Evolutionary conservation across 2,797 vertebrate species (phyloP), one percentile per base, ranked within the genome.

Genomic region (Takifugu ocellatus): DNA sequence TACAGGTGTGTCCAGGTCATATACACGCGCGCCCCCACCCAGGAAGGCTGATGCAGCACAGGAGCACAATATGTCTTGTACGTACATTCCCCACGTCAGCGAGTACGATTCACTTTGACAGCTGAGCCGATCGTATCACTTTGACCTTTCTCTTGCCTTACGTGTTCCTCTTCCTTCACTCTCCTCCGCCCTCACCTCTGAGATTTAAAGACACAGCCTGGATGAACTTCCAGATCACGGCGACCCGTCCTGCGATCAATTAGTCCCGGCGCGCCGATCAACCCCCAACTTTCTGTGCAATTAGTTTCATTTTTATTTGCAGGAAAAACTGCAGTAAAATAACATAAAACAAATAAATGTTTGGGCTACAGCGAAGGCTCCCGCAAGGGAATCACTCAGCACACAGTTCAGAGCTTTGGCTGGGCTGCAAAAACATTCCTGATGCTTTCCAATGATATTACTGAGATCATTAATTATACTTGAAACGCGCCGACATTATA

Each of bases 391-490:
- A 72, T 77, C 63, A 61, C 62, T 74, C 63, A 7, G 45, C 72
- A 61, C 70, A 79, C 63, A 72, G 70, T 57, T 74, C 59, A 59
- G 59, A 76, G 48, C 12, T 79, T 82, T 77, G 84, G 84, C 79
- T 68, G 70, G 56, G 72, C 70, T 56, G 63, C 50, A 42, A 70
- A 81, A 74, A 79, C 75, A 83, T 86, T 83, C 72, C 64, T 77
- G 54, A 75, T 63, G 66, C 61, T 75, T 79, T 88, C 79, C 79
- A 77, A 65, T 55, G 74, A 82, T 78, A 84, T 84, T 75, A 77
- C 73, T 61, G 70, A 54, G 54, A 55, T 61, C 81, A 77, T 81
- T 81, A 84, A 68, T 88, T 69, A 74, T 49, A 52, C 71, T 63
- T 82, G 79, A 85, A 79, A 74, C 71, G 54, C 79, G 74, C 57